Percentiles rank a stretch among this genome's conserved stretches.
Conservation (phyloP, 2,888 invertebrate genomes). For the Drosophila kambysellisi region DNA sequence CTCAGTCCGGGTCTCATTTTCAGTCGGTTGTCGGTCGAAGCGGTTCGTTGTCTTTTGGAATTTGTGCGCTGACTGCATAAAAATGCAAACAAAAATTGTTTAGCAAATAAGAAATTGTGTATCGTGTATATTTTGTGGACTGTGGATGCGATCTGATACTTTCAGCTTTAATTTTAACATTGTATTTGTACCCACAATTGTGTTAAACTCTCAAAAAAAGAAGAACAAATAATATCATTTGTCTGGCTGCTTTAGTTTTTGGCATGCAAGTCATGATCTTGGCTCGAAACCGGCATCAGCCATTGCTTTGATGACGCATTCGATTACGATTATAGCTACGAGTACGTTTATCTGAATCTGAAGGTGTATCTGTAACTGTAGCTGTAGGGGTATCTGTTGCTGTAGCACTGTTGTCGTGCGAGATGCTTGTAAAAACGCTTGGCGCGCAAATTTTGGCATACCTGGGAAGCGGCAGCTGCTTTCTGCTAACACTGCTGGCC, state of each 20-base stretch:
- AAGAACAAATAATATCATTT: conserved; percentile 31
- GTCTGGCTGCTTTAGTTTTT: conserved; percentile 35
- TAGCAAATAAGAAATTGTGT: conserved; percentile 38
- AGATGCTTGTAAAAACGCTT: conserved; percentile 64
- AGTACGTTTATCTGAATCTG: conserved; percentile 29
- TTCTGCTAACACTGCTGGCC: conserved; percentile 31
- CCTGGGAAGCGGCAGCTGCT: conserved; percentile 60
- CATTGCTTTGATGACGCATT: conserved; percentile 72
- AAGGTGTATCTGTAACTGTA: conserved; percentile 18
- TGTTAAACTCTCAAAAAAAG: conserved; percentile 6
- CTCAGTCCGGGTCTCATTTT: conserved; percentile 21
- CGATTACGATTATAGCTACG: conserved; percentile 37
- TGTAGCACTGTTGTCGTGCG: conserved; percentile 23
- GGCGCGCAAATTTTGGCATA: conserved; percentile 65
- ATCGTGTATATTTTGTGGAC: conserved; percentile 8
- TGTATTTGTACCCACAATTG: neutral
- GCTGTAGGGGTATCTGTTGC: conserved; percentile 24
- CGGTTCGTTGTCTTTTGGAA: conserved; percentile 45
- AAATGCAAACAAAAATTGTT: conserved; percentile 39
- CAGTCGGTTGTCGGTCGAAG: conserved; percentile 47
- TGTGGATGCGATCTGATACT: conserved; percentile 15
- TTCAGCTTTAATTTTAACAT: neutral
- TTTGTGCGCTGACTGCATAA: conserved; percentile 49
- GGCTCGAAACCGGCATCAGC: conserved; percentile 69
- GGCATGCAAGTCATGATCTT: conserved; percentile 69